Evolutionary conservation across 2,113 vertebrate species (phyloP), one percentile per base, ranked within the genome.

Genomic region (Sula dactylatra): DNA sequence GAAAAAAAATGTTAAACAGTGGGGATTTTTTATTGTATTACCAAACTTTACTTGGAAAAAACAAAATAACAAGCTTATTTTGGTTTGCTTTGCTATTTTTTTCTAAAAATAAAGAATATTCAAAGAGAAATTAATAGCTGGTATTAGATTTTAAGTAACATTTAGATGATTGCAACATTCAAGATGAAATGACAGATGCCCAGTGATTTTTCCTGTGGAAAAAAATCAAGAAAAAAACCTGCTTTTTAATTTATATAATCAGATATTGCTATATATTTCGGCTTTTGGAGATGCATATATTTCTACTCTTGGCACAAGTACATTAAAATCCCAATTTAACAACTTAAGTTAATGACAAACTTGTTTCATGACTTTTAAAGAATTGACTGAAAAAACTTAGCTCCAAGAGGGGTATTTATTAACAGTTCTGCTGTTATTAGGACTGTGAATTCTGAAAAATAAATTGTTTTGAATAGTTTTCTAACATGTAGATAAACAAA

Each of bases 61-160:
- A 9, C 5, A 32, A 81, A 52, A 22, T 16, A 55, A 25, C 0
- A 0, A n/a, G 1, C 6, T 52, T 69, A 8, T 42, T 61, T 74
- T 18, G 4, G 2, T 34, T 84, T 86, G 0, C 3, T 65, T 56
- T 72, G 5, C 0, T 73, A 14, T 73, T 83, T 85, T 83, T 85
- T 83, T 38, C 10, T 49, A 36, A 79, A 7, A 38, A 47, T n/a
- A 80, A 87, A 26, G n/a, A 59, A 1, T 29, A 83, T 50, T 69
- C 7, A 22, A 67, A 72, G 45, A 40, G 0, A 93, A 88, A 77
- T 36, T 26, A 83, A 62, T 61, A 18, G 2, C 21, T 54, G 6
- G 3, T 25, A 24, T 19, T 14, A 34, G 52, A 45, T 73, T 88
- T 86, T 34, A 73, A 82, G 34, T 44, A 49, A 26, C 3, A 38